phyloP scores from a whole-genome alignment of 2,888 invertebrate genomes.

The Trilocha varians region DNA sequence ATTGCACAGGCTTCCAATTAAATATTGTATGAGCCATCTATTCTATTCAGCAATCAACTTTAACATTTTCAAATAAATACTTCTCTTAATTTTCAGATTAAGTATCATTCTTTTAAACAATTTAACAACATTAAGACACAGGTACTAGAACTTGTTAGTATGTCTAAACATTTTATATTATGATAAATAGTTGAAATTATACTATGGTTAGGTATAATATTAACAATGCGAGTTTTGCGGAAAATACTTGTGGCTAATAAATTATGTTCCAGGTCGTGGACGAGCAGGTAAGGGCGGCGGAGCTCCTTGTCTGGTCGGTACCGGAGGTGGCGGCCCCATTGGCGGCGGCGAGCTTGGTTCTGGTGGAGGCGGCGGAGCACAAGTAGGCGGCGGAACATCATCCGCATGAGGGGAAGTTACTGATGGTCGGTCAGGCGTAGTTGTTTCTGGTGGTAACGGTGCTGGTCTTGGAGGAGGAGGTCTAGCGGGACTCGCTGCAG shows the following conservation, averaged over 20 bases:
- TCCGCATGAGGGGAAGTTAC: slow-evolving; percentile 68
- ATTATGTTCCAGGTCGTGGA: slow-evolving; percentile 47
- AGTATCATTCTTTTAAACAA: too few species aligned
- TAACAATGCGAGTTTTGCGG: background rate
- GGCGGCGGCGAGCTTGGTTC: slow-evolving; percentile 47
- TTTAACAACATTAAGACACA: too few species aligned
- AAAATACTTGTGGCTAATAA: background rate
- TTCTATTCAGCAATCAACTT: too few species aligned
- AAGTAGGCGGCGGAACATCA: slow-evolving; percentile 76
- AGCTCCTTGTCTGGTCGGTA: slow-evolving; percentile 73
- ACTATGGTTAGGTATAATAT: too few species aligned
- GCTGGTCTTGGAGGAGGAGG: slow-evolving; percentile 76
- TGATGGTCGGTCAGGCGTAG: slow-evolving; percentile 46
- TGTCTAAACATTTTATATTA: too few species aligned
- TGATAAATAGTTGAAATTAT: too few species aligned
- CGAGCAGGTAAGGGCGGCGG: slow-evolving; percentile 81
- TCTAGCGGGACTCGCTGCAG: slow-evolving; percentile 62
- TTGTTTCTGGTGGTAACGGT: slow-evolving; percentile 67
- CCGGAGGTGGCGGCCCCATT: slow-evolving; percentile 50
- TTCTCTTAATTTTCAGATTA: too few species aligned
- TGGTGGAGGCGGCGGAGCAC: slow-evolving; percentile 72
- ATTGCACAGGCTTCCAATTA: too few species aligned
- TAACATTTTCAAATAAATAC: too few species aligned
- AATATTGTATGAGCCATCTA: too few species aligned
- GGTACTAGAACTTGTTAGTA: too few species aligned